These are phyloP conservation scores for Chaetodon trifasciatus DNA, from an alignment of 2,797 vertebrate species.

Conservation along the genomic window DNA sequence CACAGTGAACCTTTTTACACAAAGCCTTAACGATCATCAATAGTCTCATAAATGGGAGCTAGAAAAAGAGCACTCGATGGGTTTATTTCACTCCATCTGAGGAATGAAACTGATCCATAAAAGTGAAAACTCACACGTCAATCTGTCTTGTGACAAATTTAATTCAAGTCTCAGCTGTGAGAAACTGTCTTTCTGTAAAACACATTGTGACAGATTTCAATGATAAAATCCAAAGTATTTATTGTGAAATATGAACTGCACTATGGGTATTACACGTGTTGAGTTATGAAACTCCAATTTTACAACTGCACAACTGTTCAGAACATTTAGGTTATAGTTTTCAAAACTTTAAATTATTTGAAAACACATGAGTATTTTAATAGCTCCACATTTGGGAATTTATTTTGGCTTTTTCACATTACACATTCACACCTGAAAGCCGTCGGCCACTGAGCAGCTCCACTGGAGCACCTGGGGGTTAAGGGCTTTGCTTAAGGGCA, in stretches of 20 bases:
- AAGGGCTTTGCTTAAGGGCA: too few species aligned
- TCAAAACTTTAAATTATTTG: background rate
- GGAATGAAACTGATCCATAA: background rate
- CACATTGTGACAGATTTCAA: constrained; percentile 6
- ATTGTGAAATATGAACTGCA: constrained; percentile 22
- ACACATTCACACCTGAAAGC: too few species aligned
- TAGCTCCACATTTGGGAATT: background rate
- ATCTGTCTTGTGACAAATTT: background rate
- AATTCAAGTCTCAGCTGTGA: constrained; percentile 5
- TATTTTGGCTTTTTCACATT: too few species aligned
- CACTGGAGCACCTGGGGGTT: too few species aligned
- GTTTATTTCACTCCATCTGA: background rate
- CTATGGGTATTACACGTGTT: background rate
- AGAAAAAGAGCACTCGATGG: background rate
- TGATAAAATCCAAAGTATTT: constrained; percentile 5
- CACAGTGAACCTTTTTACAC: constrained; percentile 17
- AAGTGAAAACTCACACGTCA: background rate
- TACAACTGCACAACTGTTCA: background rate
- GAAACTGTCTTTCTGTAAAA: background rate
- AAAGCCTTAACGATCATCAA: background rate
- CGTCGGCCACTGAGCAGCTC: too few species aligned
- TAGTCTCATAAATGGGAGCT: background rate
- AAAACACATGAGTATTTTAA: background rate
- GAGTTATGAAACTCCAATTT: constrained; percentile 8
- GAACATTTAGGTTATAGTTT: background rate